These are phyloP conservation scores for Geopemphigus sp. DNA, from an alignment of 1,140 invertebrate genomes.

Conservation along the genomic window DNA sequence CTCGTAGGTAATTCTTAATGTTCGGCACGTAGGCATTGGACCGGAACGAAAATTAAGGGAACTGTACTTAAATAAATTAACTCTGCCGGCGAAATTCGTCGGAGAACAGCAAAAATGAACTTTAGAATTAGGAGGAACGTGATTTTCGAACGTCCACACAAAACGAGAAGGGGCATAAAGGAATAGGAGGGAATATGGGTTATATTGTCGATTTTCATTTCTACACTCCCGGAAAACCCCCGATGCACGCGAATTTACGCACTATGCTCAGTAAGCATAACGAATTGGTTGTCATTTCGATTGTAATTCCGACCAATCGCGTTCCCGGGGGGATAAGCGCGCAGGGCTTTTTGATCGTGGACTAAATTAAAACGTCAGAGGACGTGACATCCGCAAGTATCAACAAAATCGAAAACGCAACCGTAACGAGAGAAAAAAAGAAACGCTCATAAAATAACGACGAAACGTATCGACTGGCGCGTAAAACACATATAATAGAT, in stretches of 20 bases:
- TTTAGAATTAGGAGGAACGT: too few relatives aligned
- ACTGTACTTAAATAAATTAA: too few relatives aligned
- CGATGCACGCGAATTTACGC: not conserved
- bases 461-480: too few relatives aligned
- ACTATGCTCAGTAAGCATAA: constrained; percentile 1
- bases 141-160: too few relatives aligned
- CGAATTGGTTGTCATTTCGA: constrained; percentile 28
- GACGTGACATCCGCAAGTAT: not conserved
- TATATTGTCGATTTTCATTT: constrained; percentile 8
- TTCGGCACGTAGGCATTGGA: too few relatives aligned
- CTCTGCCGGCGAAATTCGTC: too few relatives aligned
- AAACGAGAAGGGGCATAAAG: too few relatives aligned
- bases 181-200: not conserved
- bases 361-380: constrained; percentile 25
- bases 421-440: not conserved
- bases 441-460: not conserved
- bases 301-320: not conserved
- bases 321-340: not conserved
- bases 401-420: not conserved
- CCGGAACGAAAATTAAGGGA: too few relatives aligned
- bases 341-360: not conserved
- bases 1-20: too few relatives aligned
- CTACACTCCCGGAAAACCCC: not conserved
- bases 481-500: too few relatives aligned
- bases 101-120: too few relatives aligned